These are phyloP conservation scores for Galemys pyrenaicus DNA, from an alignment of 2,113 vertebrate genomes.

Conservation along the genomic window DNA sequence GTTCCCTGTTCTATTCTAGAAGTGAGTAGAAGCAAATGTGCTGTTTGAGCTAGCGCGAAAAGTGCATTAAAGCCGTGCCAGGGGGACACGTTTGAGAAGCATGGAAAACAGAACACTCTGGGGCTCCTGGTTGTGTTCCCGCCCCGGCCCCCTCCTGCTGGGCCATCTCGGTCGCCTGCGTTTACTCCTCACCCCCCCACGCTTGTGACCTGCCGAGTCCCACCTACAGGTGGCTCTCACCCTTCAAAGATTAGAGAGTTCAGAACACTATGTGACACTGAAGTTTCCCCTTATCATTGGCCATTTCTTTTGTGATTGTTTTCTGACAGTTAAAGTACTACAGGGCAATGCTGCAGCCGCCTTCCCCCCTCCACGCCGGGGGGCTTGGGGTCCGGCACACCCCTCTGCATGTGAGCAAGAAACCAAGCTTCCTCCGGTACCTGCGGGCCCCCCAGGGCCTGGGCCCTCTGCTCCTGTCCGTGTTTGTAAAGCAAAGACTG, in stretches of 20 bases:
- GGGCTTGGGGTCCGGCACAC: neutral
- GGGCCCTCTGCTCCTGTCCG: too few relatives aligned
- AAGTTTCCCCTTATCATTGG: too few relatives aligned
- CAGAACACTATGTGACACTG: neutral
- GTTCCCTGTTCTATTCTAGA: neutral
- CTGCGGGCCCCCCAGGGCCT: too few relatives aligned
- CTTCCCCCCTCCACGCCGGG: too few relatives aligned
- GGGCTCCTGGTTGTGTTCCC: neutral
- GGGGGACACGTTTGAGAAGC: neutral
- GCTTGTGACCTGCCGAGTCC: neutral
- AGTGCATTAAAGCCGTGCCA: neutral
- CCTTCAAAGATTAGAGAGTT: neutral
- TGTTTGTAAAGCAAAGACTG: too few relatives aligned
- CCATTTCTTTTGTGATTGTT: neutral
- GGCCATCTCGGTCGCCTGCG: too few relatives aligned
- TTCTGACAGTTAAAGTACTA: neutral
- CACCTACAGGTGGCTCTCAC: neutral
- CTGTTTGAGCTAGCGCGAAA: neutral
- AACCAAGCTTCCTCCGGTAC: neutral
- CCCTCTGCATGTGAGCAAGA: too few relatives aligned
- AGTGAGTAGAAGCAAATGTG: neutral
- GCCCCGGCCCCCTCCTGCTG: too few relatives aligned
- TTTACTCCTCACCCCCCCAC: neutral
- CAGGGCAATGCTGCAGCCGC: neutral
- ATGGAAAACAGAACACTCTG: neutral